Conservation (phyloP, 2,113 vertebrate species). For the Cyanistes caeruleus region DNA sequence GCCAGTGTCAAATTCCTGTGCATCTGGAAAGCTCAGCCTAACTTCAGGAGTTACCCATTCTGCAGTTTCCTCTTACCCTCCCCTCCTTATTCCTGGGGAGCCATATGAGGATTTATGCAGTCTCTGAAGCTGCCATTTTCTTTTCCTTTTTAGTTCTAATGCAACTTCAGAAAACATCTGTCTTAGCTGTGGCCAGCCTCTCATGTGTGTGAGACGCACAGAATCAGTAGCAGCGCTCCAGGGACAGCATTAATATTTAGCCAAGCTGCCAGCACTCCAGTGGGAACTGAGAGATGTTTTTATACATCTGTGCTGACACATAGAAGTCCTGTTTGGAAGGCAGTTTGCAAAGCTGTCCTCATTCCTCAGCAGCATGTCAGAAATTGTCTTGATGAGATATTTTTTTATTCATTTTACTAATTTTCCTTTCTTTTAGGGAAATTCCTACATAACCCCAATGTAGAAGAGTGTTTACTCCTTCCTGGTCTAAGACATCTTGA, state of each 20-base stretch:
- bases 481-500: not conserved
- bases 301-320: constrained; percentile 34
- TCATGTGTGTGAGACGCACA: not conserved
- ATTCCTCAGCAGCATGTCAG: not conserved
- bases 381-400: not conserved
- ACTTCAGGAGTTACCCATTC: not conserved
- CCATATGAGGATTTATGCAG: not conserved
- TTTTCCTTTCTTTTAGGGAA: not conserved
- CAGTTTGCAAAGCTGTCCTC: constrained; percentile 29
- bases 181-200: not conserved
- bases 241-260: not conserved
- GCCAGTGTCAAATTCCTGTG: accelerated
- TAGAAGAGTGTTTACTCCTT: not conserved
- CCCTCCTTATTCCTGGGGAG: not conserved
- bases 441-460: not conserved
- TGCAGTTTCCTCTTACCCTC: not conserved
- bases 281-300: not conserved
- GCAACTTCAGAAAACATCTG: not conserved
- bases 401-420: not conserved
- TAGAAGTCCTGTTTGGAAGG: not conserved
- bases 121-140: not conserved
- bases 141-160: not conserved
- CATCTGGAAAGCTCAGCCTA: not conserved
- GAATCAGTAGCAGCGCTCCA: not conserved
- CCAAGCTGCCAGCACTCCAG: not conserved